These are phyloP conservation scores for Xenopus petersii DNA, from an alignment of 2,797 vertebrate genomes.

Conservation along the genomic window DNA sequence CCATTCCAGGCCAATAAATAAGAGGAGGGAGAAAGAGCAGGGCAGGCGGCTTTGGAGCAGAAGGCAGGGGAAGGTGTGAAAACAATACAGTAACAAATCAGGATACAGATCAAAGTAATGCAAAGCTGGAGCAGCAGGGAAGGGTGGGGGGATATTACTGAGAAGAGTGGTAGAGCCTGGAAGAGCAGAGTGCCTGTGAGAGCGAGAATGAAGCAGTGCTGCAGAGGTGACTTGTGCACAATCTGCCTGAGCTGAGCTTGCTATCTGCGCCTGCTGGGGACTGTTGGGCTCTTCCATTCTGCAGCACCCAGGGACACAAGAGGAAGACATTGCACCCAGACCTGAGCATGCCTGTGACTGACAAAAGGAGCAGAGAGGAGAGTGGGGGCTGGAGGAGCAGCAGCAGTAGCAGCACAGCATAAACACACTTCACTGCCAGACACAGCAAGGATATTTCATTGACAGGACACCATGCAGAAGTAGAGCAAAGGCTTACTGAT, in stretches of 20 bases:
- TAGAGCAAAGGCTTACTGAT: not conserved
- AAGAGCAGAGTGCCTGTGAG: slow-evolving; percentile 8
- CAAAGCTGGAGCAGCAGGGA: not conserved
- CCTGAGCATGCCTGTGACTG: slow-evolving; percentile 17
- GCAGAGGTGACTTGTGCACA: slow-evolving; percentile 48
- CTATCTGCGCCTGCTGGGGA: not conserved
- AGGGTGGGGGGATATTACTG: slow-evolving; percentile 8
- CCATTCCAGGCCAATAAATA: slow-evolving; percentile 22
- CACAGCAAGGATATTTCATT: not conserved
- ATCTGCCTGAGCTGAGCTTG: slow-evolving; percentile 26
- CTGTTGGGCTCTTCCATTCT: not conserved
- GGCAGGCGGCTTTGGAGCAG: slow-evolving; percentile 11
- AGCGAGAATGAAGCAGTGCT: slow-evolving; percentile 18
- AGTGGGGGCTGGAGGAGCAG: not conserved
- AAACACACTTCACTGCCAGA: slow-evolving; percentile 13
- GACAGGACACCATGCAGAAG: not conserved
- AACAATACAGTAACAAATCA: slow-evolving; percentile 35
- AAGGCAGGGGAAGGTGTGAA: slow-evolving; percentile 11
- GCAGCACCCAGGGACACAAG: slow-evolving; percentile 26
- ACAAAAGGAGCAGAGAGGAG: slow-evolving; percentile 7
- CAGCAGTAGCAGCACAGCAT: not conserved
- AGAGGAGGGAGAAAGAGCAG: slow-evolving; percentile 22
- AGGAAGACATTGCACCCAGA: slow-evolving; percentile 13
- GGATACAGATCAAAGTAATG: not conserved
- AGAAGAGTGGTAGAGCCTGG: slow-evolving; percentile 14